Percentiles rank a stretch among this genome's conserved stretches.
Evolutionary conservation across 2,888 invertebrate species (phyloP).

Genomic region (Drosophila formosana): DNA sequence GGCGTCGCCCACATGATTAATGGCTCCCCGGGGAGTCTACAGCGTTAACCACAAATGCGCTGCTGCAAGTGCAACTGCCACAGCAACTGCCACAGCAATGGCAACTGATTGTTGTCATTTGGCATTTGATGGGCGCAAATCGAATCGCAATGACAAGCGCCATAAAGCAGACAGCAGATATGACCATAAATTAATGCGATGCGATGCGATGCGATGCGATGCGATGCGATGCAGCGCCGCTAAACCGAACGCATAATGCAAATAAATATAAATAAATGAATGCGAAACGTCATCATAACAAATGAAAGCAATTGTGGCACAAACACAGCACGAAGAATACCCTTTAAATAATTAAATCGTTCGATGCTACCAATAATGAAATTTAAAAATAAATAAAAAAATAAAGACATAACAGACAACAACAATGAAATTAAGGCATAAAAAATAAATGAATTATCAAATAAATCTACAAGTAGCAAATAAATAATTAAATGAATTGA

Average conservation of each 20-base stretch:
- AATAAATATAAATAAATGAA: slow-evolving; percentile 29
- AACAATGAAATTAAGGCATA: too few relatives aligned
- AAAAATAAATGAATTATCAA: too few relatives aligned
- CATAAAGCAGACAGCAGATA: slow-evolving; percentile 40
- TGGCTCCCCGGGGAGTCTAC: slow-evolving; percentile 50
- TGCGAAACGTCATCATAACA: slow-evolving; percentile 7
- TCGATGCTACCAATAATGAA: too few relatives aligned
- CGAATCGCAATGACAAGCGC: slow-evolving; percentile 49
- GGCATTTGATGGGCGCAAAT: slow-evolving; percentile 69
- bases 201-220: slow-evolving; percentile 30
- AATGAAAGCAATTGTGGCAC: neutral
- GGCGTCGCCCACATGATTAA: slow-evolving; percentile 72
- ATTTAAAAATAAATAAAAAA: too few relatives aligned
- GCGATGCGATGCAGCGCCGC: slow-evolving; percentile 29
- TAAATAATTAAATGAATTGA: too few relatives aligned
- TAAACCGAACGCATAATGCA: slow-evolving; percentile 23
- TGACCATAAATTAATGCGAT: slow-evolving; percentile 21
- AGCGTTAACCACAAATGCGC: slow-evolving; percentile 59
- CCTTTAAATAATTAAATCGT: neutral
- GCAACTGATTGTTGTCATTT: slow-evolving; percentile 76
- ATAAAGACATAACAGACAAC: too few relatives aligned
- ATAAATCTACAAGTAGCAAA: too few relatives aligned
- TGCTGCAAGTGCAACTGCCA: slow-evolving; percentile 26
- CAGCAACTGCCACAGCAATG: slow-evolving; percentile 24
- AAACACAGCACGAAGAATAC: neutral